Evolutionary conservation across 1,140 invertebrate genomes (phyloP), one percentile per base, ranked within the genome.

Genomic region (fruit fly (Drosophila melanogaster)): DNA sequence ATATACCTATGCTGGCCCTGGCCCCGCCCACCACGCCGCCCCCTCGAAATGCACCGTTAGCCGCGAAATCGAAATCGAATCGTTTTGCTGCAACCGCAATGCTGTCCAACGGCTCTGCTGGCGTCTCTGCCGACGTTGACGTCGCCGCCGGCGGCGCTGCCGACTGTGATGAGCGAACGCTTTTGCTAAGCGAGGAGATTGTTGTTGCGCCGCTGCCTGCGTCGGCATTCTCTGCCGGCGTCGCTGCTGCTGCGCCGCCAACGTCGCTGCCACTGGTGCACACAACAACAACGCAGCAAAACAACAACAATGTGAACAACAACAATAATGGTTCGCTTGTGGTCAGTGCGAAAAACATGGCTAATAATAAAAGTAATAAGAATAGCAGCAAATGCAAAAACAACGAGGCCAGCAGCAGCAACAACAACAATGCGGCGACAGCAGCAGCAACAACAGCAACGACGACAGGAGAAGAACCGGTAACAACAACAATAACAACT

Each of bases 221-320:
- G 58, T 26, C 57, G 19, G 19, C 33, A 53, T 56, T 35, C 58
- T 60, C 58, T 37, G 57, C 33, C 11, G 62, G 30, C 24, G 66
- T 54, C 49, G 49, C 47, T 69, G 49, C 44, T 41, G 53, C 79
- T 61, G 60, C 61, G 55, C 79, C 84, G 47, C 84, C 84, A 19
- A 87, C 77, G 35, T 79, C 84, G 50, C 56, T 87, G 79, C 76
- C 84, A 26, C 50, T 87, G 58, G 79, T 89, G 47, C 83, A 87
- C 61, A 76, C 79, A 22, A 56, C 83, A 35, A 49, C 62, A 24
- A 12, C 26, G n/a, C 61, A 49, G 12, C 57, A 33, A 10, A 58
- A 77, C 26, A 85, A 74, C 58, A 77, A 79, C 51, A 83, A 79
- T 43, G 72, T 57, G 35, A 61, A 62, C 38, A 60, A 77, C 51